Conservation (phyloP, 2,888 invertebrate species). For the Harpagoxenus sublaevis region DNA sequence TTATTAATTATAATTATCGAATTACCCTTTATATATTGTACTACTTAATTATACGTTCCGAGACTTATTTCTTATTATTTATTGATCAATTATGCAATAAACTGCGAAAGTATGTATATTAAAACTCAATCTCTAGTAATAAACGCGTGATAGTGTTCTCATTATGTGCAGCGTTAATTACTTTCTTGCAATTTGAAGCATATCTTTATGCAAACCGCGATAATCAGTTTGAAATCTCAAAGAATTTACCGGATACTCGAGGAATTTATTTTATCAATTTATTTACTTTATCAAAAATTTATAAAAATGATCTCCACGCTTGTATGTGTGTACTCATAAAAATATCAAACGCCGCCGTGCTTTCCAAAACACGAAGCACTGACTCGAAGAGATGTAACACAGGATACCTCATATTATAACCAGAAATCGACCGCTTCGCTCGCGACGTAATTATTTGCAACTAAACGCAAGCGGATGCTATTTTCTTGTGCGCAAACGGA, state of each 20-base stretch:
- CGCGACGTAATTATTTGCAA: conserved; percentile 46
- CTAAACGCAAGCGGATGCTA: conserved; percentile 41
- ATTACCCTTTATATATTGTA: neutral
- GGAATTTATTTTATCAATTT: conserved; percentile 2
- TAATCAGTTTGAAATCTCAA: neutral
- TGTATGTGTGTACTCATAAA: neutral
- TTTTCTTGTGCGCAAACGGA: conserved; percentile 45
- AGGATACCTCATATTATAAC: neutral
- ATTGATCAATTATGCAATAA: conserved; percentile 15
- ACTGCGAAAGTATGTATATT: neutral
- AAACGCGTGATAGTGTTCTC: neutral
- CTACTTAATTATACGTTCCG: neutral
- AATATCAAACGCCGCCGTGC: neutral
- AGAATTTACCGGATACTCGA: neutral
- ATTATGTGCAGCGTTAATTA: conserved; percentile 2
- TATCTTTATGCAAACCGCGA: neutral
- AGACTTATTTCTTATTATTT: conserved; percentile 1
- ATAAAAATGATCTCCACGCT: neutral
- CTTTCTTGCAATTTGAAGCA: neutral
- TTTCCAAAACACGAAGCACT: neutral
- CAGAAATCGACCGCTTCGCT: conserved; percentile 1
- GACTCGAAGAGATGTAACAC: neutral
- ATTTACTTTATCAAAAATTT: neutral
- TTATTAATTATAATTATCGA: conserved; percentile 16
- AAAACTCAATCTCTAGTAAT: neutral